Evolutionary conservation across 1,140 invertebrate species (phyloP).

Genomic region (Arctopsyche grandis): DNA sequence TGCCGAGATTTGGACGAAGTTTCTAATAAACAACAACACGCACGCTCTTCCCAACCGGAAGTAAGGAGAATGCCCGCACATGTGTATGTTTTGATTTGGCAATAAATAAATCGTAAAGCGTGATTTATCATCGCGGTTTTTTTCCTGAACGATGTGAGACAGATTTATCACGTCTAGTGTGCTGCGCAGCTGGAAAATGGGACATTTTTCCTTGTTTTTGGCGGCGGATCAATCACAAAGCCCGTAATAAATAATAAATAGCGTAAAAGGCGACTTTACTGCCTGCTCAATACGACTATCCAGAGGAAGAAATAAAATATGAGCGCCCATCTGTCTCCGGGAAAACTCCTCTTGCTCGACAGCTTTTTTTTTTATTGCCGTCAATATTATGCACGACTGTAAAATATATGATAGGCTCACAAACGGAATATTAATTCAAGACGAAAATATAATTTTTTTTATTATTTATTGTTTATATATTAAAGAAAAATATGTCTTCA

Average conservation of each 20-base stretch:
- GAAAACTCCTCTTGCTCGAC: neutral
- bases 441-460: neutral
- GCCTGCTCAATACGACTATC: slow-evolving; percentile 13
- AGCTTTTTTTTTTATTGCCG: slow-evolving; percentile 14
- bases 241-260: slow-evolving; percentile 39
- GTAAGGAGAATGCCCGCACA: neutral
- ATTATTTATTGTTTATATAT: neutral
- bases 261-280: slow-evolving; percentile 35
- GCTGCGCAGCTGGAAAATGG: no score
- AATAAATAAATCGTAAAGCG: slow-evolving; percentile 26
- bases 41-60: neutral
- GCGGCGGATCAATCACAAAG: slow-evolving; percentile 26
- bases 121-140: slow-evolving; percentile 16
- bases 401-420: slow-evolving; percentile 1
- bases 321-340: slow-evolving; percentile 18
- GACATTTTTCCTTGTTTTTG: neutral
- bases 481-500: no score
- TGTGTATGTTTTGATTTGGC: slow-evolving; percentile 6
- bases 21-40: no score
- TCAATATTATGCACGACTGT: slow-evolving; percentile 18
- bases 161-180: slow-evolving; percentile 8
- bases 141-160: neutral
- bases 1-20: no score
- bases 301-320: slow-evolving; percentile 30
- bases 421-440: neutral